Evolutionary conservation across 2,113 vertebrate species (phyloP).

Genomic region (Australoheros scitulus): DNA sequence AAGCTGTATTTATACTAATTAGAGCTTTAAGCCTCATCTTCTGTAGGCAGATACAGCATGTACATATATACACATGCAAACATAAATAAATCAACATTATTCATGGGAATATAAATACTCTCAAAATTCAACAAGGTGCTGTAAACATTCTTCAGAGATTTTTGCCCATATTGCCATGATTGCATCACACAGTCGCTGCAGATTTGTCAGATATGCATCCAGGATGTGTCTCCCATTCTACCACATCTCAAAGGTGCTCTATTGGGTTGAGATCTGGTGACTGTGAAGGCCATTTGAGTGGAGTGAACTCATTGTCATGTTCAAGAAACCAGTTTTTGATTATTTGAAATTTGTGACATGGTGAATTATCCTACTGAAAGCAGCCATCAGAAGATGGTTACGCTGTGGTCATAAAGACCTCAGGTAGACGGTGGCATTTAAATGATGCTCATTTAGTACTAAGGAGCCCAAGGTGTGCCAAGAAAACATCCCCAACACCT

Average conservation of each 20-base stretch:
- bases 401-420: not conserved
- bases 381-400: not conserved
- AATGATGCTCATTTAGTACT: not conserved
- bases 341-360: not conserved
- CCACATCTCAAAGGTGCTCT: not conserved
- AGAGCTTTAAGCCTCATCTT: conserved; percentile 47
- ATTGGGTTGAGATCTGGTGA: not conserved
- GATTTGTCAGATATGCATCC: not conserved
- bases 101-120: not conserved
- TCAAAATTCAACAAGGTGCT: not conserved
- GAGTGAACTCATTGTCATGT: not conserved
- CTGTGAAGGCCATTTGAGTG: not conserved
- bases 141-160: not conserved
- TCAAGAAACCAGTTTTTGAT: not conserved
- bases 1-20: conserved; percentile 62
- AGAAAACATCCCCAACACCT: not conserved
- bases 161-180: not conserved
- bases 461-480: not conserved
- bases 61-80: not conserved
- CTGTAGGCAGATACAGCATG: conserved; percentile 20
- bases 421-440: not conserved
- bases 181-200: not conserved
- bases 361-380: not conserved
- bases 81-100: not conserved
- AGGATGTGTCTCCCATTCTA: no score